A percentile compares a stretch with the other conserved stretches of the same genome.
These are phyloP conservation scores for Corythaeola cristata DNA, from an alignment of 2,113 vertebrate genomes.

Conservation along the genomic window DNA sequence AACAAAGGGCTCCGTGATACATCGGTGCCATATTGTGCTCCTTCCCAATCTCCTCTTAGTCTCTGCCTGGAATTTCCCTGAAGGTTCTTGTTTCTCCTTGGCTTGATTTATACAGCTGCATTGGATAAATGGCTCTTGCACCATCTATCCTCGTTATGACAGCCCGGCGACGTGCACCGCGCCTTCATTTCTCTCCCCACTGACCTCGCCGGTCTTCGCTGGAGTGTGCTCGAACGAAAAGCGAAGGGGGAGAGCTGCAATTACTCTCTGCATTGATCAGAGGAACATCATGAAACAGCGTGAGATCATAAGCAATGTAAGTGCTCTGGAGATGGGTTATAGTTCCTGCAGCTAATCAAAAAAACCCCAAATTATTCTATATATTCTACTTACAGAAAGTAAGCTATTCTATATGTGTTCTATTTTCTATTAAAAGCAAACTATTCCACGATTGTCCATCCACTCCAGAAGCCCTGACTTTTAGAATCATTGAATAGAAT, in stretches of 20 bases:
- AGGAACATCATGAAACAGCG: fast-evolving
- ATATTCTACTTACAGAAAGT: too few species aligned
- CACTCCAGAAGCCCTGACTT: not conserved
- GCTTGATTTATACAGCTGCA: not conserved
- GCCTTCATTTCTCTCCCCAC: not conserved
- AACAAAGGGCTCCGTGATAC: not conserved
- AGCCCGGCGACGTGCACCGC: fast-evolving
- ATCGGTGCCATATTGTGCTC: fast-evolving
- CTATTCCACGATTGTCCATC: not conserved
- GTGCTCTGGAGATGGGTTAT: not conserved
- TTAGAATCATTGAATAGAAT: not conserved
- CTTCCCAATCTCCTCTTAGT: not conserved
- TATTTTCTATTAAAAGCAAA: too few species aligned
- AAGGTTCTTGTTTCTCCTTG: not conserved
- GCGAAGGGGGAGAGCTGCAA: not conserved
- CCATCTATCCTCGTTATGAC: not conserved
- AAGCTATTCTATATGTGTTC: too few species aligned
- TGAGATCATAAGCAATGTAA: fast-evolving
- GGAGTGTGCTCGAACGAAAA: not conserved
- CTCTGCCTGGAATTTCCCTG: not conserved
- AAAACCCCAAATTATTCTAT: too few species aligned
- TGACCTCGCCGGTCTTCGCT: not conserved
- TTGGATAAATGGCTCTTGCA: not conserved
- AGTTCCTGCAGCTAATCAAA: not conserved
- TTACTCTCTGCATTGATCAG: not conserved